Evolutionary conservation across 2,888 invertebrate species (phyloP), one percentile per base, ranked within the genome.

Genomic region (Empis stercorea): DNA sequence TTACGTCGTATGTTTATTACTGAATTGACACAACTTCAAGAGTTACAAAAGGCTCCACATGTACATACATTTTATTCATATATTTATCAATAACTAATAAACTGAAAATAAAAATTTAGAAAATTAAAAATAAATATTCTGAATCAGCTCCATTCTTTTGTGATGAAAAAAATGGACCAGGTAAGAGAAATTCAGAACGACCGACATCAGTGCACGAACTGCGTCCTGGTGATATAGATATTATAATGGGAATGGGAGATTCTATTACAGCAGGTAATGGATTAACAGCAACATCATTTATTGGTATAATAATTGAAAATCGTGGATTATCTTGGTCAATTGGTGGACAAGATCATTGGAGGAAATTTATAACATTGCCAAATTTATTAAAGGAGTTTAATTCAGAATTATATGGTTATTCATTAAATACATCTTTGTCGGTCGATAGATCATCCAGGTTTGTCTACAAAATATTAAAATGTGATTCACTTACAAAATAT

Each of bases 381-480:
- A 78, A 79, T 61, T 75, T 79, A 39, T 57, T 80, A 16, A 77
- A 77, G 57, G 76, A 73, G 58, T 82, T 76, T 60, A 82, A 81
- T 63, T 77, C 78, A 0, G 71, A 76, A 38, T 59, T 83, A 15
- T 66, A 78, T 45, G 82, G 82, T 0, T 81, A 76, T 54, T 72
- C 81, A 0, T 48, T 70, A 1, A 64, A 65, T 14, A 74, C 76
- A 57, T 72, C 75, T 0, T 59, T 72, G 7, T 65, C 73, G 1
- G 64, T 64, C 30, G 68, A 75, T 30, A 56, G 64, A 15, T 50
- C 60, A 1, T 65, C 68, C 7, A 61, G 57, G 34, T 34, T n/a
- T n/a, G 13, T n/a, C 13, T 27, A 20, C 23, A 27, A 27, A 7
- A 27, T 9, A 27, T 27, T 27, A 6, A 2, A 27, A n/a, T n/a